These are phyloP conservation scores for Rhinolophus sinicus DNA, from an alignment of 2,113 vertebrate species.

Conservation along the genomic window DNA sequence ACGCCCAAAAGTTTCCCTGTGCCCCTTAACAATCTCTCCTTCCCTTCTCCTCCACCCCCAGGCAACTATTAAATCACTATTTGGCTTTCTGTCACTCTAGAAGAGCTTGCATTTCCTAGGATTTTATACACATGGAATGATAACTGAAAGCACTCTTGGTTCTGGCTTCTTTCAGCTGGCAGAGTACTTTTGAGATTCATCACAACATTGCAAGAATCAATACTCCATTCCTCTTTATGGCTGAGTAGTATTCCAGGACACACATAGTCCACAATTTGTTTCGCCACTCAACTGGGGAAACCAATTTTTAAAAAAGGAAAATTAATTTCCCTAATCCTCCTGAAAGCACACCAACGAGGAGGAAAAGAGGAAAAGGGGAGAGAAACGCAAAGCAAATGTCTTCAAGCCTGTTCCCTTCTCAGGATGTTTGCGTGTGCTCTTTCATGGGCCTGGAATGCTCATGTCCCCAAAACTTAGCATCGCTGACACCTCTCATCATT, in stretches of 20 bases:
- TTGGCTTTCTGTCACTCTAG: neutral
- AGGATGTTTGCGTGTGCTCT: neutral
- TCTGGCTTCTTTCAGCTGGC: neutral
- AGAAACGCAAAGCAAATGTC: neutral
- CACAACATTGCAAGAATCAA: neutral
- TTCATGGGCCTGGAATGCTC: neutral
- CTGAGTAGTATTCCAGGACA: neutral
- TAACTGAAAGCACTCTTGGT: rapidly evolving
- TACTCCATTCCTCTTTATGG: neutral
- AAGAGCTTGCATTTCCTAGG: neutral
- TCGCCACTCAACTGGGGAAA: neutral
- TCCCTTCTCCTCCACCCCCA: neutral
- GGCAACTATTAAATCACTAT: neutral
- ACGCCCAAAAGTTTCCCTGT: neutral
- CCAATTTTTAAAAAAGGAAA: neutral
- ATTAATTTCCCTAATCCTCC: neutral
- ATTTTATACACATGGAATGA: neutral
- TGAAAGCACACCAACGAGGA: neutral
- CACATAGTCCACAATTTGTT: neutral
- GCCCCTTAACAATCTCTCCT: neutral
- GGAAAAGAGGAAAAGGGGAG: neutral
- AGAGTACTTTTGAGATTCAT: neutral
- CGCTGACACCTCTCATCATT: neutral
- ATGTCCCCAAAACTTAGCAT: neutral
- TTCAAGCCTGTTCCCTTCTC: neutral